Conservation (phyloP, 2,797 vertebrate genomes). For the Ara ararauna region DNA sequence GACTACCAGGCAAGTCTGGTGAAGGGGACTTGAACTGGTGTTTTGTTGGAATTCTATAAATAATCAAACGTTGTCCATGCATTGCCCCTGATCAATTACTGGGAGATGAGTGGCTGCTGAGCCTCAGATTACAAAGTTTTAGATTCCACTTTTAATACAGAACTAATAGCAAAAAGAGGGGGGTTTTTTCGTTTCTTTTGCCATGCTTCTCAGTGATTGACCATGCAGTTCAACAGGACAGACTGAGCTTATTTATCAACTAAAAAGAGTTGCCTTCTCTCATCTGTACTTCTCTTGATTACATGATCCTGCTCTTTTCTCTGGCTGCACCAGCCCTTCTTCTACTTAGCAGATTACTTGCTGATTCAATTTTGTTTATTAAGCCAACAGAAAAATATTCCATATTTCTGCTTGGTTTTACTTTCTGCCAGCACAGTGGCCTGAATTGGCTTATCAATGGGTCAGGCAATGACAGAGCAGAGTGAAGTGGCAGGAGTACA, state of each 20-base stretch:
- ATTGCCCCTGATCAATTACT: background rate
- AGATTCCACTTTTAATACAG: background rate
- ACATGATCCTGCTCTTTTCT: background rate
- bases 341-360: background rate
- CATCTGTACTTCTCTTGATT: background rate
- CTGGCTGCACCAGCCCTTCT: background rate
- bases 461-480: background rate
- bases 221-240: background rate
- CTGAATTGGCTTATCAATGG: background rate
- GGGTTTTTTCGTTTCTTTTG: fast-evolving
- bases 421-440: background rate
- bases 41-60: background rate
- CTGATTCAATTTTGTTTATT: constrained; percentile 32
- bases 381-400: background rate
- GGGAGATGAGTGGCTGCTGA: background rate
- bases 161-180: background rate
- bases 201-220: background rate
- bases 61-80: background rate
- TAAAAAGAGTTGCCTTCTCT: background rate
- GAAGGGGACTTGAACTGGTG: background rate
- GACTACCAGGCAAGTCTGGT: background rate
- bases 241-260: background rate
- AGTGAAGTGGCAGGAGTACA: background rate
- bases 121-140: background rate
- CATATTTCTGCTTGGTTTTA: background rate